Percentiles rank a stretch among this genome's conserved stretches.
These are phyloP conservation scores for Ennomos fuscantarius DNA, from an alignment of 2,888 invertebrate species.

Conservation along the genomic window DNA sequence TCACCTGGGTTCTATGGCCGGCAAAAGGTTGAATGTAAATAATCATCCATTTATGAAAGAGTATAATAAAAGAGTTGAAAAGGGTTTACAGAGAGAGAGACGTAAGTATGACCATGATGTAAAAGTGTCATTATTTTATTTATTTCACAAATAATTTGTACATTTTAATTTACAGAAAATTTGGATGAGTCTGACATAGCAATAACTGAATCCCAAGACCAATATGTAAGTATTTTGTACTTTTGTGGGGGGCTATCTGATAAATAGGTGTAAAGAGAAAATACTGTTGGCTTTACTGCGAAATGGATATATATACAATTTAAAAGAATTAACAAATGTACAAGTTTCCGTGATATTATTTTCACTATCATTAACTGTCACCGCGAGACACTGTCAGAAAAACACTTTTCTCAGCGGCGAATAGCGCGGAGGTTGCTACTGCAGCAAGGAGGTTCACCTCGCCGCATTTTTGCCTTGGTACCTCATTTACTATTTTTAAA, in stretches of 20 bases:
- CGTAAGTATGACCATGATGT: constrained; percentile 48
- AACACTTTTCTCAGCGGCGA: too few relatives aligned
- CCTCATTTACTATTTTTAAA: too few relatives aligned
- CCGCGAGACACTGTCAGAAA: too few relatives aligned
- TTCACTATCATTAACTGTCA: too few relatives aligned
- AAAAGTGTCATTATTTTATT: neutral
- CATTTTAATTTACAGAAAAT: constrained; percentile 55
- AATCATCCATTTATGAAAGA: constrained; percentile 69
- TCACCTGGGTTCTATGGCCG: constrained; percentile 56
- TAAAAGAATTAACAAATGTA: too few relatives aligned
- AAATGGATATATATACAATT: too few relatives aligned
- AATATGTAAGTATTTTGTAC: constrained; percentile 61
- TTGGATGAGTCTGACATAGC: constrained; percentile 70
- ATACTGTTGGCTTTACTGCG: too few relatives aligned
- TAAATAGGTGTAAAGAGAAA: too few relatives aligned
- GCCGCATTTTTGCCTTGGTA: neutral
- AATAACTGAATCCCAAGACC: constrained; percentile 66
- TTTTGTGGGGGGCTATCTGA: too few relatives aligned
- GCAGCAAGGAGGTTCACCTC: too few relatives aligned
- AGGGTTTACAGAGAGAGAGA: constrained; percentile 45
- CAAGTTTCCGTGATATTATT: too few relatives aligned
- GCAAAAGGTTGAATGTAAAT: constrained; percentile 50
- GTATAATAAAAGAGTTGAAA: constrained; percentile 57
- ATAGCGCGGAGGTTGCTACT: too few relatives aligned
- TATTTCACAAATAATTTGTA: neutral